Evolutionary conservation across 2,113 vertebrate genomes (phyloP).

Genomic region (Camelus dromedarius): DNA sequence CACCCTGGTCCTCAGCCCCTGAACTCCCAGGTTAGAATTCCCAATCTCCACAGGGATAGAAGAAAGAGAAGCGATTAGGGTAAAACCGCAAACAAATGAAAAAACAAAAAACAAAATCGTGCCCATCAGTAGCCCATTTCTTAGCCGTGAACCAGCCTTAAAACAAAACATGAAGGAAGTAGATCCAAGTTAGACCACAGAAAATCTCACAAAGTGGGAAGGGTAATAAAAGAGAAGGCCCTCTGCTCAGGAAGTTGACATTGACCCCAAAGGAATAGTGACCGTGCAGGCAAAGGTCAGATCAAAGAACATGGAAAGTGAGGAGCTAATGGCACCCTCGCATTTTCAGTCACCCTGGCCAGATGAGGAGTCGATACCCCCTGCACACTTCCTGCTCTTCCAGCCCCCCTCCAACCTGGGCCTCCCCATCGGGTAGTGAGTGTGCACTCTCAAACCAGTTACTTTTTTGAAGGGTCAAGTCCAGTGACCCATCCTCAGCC

Average conservation of each 20-base stretch:
- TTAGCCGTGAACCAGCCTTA: background rate
- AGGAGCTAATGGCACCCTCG: background rate
- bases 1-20: background rate
- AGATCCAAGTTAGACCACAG: background rate
- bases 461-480: conserved; percentile 11
- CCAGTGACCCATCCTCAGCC: background rate
- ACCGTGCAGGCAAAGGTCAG: background rate
- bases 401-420: background rate
- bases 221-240: background rate
- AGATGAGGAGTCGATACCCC: background rate
- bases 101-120: background rate
- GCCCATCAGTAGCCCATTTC: background rate
- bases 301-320: background rate
- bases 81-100: background rate
- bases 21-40: background rate
- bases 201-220: background rate
- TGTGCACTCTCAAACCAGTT: background rate
- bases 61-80: background rate
- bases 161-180: background rate
- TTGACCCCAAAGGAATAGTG: background rate
- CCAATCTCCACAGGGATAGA: background rate
- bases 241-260: background rate
- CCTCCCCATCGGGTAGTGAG: background rate
- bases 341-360: background rate
- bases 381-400: background rate